Conservation (phyloP, 2,113 vertebrate genomes). For the Cottus gobio region DNA sequence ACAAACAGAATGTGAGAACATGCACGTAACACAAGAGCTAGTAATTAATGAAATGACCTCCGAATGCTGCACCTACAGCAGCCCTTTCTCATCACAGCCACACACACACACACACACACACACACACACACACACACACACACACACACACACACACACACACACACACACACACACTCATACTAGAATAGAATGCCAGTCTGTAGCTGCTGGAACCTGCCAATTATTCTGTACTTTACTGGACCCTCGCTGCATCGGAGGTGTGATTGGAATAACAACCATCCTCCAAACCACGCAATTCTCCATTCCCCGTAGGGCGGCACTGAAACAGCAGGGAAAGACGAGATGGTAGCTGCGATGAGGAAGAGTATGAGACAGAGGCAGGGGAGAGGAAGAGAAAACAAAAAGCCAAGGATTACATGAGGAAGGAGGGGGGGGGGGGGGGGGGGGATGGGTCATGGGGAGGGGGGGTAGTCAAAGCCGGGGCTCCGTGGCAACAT, state of each 20-base stretch:
- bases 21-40: constrained; percentile 70
- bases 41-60: constrained; percentile 84
- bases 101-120: no score
- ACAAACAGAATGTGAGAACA: constrained; percentile 69
- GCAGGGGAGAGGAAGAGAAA: constrained; percentile 16
- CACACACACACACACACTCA: constrained; percentile 29
- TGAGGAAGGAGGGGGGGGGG: constrained; percentile 47
- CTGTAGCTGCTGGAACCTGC: constrained; percentile 79
- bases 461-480: constrained; percentile 59
- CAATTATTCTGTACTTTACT: constrained; percentile 86
- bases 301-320: constrained; percentile 73
- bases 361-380: constrained; percentile 51
- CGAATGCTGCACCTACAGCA: constrained; percentile 74
- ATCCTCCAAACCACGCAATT: constrained; percentile 76
- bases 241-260: constrained; percentile 80
- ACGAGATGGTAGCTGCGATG: constrained; percentile 48
- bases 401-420: constrained; percentile 53
- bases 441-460: no score
- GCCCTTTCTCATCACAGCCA: constrained; percentile 50
- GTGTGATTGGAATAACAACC: constrained; percentile 88
- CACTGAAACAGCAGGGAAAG: constrained; percentile 64
- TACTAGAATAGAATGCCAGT: constrained; percentile 62
- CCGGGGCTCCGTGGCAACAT: constrained; percentile 73
- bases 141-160: constrained; percentile 42
- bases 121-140: not conserved